These are phyloP conservation scores for Gonioctena quinquepunctata DNA, from an alignment of 1,140 invertebrate species.

Conservation along the genomic window DNA sequence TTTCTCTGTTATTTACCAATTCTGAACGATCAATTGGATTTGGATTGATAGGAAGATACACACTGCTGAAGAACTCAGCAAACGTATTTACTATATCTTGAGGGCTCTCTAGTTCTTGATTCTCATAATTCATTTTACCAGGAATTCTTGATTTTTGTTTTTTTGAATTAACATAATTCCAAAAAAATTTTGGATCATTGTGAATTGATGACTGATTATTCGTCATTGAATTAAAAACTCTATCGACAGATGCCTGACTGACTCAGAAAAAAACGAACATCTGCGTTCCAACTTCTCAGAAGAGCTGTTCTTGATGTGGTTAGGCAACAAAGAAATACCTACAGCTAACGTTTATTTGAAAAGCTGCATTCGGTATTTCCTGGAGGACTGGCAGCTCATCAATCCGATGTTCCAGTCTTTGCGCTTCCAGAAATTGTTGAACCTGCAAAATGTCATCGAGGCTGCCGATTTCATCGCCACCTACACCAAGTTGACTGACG, in stretches of 20 bases:
- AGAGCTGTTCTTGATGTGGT: constrained; percentile 54
- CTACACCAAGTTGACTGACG: constrained; percentile 15
- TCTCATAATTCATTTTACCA: no score
- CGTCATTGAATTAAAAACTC: background rate
- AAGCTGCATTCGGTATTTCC: constrained; percentile 49
- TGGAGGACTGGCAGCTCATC: constrained; percentile 58
- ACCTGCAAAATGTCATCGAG: constrained; percentile 55
- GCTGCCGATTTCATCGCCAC: constrained; percentile 47
- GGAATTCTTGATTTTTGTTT: no score
- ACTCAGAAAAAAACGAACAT: constrained; percentile 36
- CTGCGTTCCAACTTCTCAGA: constrained; percentile 55
- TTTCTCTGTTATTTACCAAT: no score
- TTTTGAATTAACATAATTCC: no score
- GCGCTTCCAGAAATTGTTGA: constrained; percentile 49
- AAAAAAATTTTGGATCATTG: no score
- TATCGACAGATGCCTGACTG: background rate
- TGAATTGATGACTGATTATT: no score
- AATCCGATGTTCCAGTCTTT: constrained; percentile 50
- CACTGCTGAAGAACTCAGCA: no score
- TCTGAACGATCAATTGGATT: no score
- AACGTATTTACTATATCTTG: no score
- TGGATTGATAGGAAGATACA: no score
- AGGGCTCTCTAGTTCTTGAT: no score
- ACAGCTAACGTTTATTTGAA: constrained; percentile 43
- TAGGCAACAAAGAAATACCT: constrained; percentile 40